Evolutionary conservation across 92 coral and sea anemone genomes (phyloP), one percentile per base, ranked within the genome.

Genomic region (Zoanthus solanderi): DNA sequence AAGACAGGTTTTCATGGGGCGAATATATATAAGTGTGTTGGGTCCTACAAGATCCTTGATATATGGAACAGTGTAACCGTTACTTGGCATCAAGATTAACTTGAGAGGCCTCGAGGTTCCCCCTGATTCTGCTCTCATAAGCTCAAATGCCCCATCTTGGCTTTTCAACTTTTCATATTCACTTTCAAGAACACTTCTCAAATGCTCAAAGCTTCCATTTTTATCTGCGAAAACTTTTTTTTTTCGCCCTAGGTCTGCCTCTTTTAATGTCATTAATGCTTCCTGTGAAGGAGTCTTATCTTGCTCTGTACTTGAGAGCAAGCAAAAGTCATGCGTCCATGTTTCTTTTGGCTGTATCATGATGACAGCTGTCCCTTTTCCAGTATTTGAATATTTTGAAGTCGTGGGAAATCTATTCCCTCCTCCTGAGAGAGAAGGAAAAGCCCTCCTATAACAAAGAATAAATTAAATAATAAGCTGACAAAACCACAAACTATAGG

Each of bases 141-240:
- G 56, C 18, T 82, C 91, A 88, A 88, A 82, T 58, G 87, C 88
- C 74, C 92, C 89, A 69, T 90, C 89, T 71, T 90, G 86, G 23
- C 32, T 37, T 67, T 84, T 85, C 14, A 84, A 18, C 34, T 90
- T 84, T 14, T 71, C 89, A 65, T 69, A 69, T 32, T 69, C 47
- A 69, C 75, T 69, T 69, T 69, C 75, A 69, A 69, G 47, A 69
- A 69, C 74, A 69, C 30, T 34, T 69, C 46, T 69, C 75, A 69
- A 69, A 69, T 69, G 75, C 75, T 69, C 75, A 29, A 32, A 69
- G 46, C 46, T 69, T 34, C 45, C 75, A 69, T 69, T 69, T 34
- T 31, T 69, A 7, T 69, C 75, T 69, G 75, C 45, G 5, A 69
- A 69, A 69, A 69, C 47, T 5, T 30, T 46, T 46, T 69, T 69